Base-by-base conservation (phyloP, 92 coral and sea anemone genomes). In the Plumapathes pennacea region DNA sequence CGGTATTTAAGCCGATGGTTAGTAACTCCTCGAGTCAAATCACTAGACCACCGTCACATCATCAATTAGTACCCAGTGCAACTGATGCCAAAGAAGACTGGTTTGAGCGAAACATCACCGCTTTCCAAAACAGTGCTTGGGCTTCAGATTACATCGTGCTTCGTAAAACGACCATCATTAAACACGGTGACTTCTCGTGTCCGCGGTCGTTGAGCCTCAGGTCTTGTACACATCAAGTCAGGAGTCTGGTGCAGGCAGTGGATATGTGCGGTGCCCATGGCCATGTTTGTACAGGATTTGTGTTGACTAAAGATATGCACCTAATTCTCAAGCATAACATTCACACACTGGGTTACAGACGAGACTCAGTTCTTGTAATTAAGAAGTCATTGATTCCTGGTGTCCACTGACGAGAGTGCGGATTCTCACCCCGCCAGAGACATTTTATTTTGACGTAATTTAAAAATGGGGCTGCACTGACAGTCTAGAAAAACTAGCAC, bases 61-160 rank as follows among this genome's bases (percentile, higher is more conserved):
- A n/a, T n/a, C n/a, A n/a, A n/a, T n/a, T n/a, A n/a, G n/a, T n/a
- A n/a, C n/a, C n/a, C n/a, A n/a, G n/a, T n/a, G n/a, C n/a, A n/a
- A n/a, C n/a, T n/a, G n/a, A n/a, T n/a, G n/a, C n/a, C n/a, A n/a
- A 21, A 13, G 73, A 53, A 28, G 73, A 66, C 32, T 66, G 50
- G 63, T 66, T 53, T 20, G 73, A 53, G 3, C 25, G 53, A 66
- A 66, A 66, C 32, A 66, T 66, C 28, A 66, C 73, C 39, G 28
- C 21, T n/a, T 66, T 66, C 32, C 73, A 52, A 53, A 38, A 38
- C 51, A 41, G 24, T 27, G 48, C 53, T 24, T 21, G 38, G 24
- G 30, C 48, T 27, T 38, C 29, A 51, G 21, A 41, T n/a, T 66
- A 53, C 46, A 28, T 66, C 32, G 54, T 66, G 12, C 32, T 66